A percentile compares a stretch with the other conserved stretches of the same genome.
Conservation (phyloP, 2,113 vertebrate genomes). For the Dinomys branickii region DNA sequence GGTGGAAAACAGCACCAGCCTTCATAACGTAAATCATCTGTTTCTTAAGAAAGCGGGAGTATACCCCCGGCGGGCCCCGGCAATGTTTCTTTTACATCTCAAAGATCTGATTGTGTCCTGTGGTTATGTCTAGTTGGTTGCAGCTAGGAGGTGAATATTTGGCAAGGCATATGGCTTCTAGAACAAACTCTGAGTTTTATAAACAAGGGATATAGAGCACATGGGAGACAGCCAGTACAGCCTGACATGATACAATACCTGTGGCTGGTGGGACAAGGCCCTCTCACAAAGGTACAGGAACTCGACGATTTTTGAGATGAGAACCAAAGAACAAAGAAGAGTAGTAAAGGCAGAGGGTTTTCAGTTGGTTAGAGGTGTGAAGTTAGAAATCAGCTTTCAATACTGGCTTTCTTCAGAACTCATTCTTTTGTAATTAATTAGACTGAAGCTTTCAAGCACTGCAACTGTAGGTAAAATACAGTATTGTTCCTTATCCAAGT, state of each 20-base stretch:
- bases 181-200: background rate
- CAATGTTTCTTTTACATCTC: background rate
- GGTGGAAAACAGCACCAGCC: background rate
- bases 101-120: background rate
- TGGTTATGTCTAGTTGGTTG: background rate
- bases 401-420: background rate
- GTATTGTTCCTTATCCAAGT: background rate
- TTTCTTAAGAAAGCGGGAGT: background rate
- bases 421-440: background rate
- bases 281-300: background rate
- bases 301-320: background rate
- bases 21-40: too few relatives aligned
- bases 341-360: background rate
- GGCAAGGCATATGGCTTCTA: background rate
- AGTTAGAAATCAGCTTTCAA: background rate
- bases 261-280: too few relatives aligned
- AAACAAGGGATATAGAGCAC: background rate
- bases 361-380: background rate
- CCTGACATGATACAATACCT: background rate
- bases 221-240: accelerated
- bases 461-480: background rate
- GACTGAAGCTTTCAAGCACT: background rate
- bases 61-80: background rate
- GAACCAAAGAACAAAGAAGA: background rate
- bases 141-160: background rate